phyloP scores from a whole-genome alignment of 2,888 invertebrate species.

The Cartodere bifasciata region DNA sequence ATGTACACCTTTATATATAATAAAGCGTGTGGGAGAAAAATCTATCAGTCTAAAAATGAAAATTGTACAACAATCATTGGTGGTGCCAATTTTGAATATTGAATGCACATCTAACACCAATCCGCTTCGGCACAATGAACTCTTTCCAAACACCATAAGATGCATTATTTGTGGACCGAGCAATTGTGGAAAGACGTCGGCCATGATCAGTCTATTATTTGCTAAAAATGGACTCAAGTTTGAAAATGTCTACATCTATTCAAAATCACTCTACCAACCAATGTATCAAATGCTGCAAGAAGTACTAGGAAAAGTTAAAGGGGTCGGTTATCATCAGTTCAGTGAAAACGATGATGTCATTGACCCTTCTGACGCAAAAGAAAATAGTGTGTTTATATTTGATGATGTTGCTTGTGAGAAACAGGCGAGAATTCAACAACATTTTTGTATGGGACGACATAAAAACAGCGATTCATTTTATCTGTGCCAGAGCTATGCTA shows the following conservation, averaged over 20 bases:
- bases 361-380: constrained; percentile 15
- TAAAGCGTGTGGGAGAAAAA: too few relatives aligned
- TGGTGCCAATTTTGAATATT: too few relatives aligned
- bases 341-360: constrained; percentile 10
- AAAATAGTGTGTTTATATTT: constrained; percentile 25
- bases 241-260: constrained; percentile 5
- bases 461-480: constrained; percentile 24
- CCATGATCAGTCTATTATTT: not conserved
- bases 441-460: constrained; percentile 26
- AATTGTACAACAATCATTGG: too few relatives aligned
- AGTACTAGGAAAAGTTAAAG: not conserved
- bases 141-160: too few relatives aligned
- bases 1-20: too few relatives aligned
- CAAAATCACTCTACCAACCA: constrained; percentile 3
- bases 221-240: not conserved
- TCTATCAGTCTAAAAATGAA: too few relatives aligned
- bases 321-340: constrained; percentile 15
- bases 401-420: constrained; percentile 26
- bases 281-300: not conserved
- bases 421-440: constrained; percentile 19
- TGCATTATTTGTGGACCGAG: constrained; percentile 1
- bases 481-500: constrained; percentile 25
- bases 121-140: too few relatives aligned
- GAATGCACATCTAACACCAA: too few relatives aligned
- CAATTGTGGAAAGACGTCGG: not conserved